Evolutionary conservation across 2,888 invertebrate species (phyloP).

Genomic region (Coenonympha arcania): DNA sequence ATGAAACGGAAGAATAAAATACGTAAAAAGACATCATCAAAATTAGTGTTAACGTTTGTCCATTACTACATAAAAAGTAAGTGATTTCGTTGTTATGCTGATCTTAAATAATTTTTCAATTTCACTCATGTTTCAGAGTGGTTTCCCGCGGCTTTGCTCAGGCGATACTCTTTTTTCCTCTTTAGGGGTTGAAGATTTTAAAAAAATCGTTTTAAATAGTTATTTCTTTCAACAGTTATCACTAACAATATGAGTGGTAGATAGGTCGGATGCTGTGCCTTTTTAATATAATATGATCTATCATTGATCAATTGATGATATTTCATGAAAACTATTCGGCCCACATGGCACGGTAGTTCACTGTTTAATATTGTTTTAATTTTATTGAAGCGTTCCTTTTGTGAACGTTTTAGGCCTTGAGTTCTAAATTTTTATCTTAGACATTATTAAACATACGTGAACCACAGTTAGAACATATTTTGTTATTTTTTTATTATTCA

Average conservation of each 20-base stretch:
- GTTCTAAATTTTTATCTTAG: background rate
- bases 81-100: background rate
- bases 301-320: slow-evolving; percentile 15
- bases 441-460: too few relatives aligned
- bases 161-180: too few relatives aligned
- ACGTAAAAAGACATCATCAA: background rate
- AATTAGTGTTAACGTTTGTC: background rate
- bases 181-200: too few relatives aligned
- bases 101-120: background rate
- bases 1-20: background rate
- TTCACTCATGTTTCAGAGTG: background rate
- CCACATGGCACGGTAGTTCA: slow-evolving; percentile 44
- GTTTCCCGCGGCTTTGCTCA: too few relatives aligned
- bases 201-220: too few relatives aligned
- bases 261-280: too few relatives aligned
- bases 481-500: too few relatives aligned
- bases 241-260: too few relatives aligned
- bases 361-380: slow-evolving; percentile 62
- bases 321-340: slow-evolving; percentile 21
- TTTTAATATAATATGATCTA: too few relatives aligned
- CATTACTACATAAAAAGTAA: too few relatives aligned
- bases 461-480: too few relatives aligned
- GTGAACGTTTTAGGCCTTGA: background rate
- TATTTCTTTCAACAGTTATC: too few relatives aligned
- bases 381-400: slow-evolving; percentile 45